A percentile compares a stretch with the other conserved stretches of the same genome.
These are phyloP conservation scores for Lepidocyrtinus sp. DNA, from an alignment of 2,888 invertebrate genomes.

Conservation along the genomic window DNA sequence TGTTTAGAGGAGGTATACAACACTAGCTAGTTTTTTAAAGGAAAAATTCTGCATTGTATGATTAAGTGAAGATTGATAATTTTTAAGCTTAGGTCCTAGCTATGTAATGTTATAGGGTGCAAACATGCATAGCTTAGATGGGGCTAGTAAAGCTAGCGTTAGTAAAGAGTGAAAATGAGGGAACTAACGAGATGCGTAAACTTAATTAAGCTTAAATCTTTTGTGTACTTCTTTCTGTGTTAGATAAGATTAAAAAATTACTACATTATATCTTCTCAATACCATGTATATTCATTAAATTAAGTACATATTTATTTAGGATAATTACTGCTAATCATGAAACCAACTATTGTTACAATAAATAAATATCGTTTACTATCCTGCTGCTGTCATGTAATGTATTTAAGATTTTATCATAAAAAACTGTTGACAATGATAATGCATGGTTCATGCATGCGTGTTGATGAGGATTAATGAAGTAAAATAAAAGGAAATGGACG, in stretches of 20 bases:
- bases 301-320: not conserved
- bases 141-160: too few species aligned
- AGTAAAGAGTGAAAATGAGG: not conserved
- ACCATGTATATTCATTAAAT: not conserved
- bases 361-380: not conserved
- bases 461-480: conserved; percentile 14
- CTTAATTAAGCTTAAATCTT: too few species aligned
- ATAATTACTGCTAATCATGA: not conserved
- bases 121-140: too few species aligned
- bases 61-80: not conserved
- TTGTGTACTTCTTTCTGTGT: not conserved
- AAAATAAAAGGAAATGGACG: not conserved
- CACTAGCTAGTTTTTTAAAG: not conserved
- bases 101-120: not conserved
- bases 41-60: not conserved
- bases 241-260: not conserved
- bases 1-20: not conserved
- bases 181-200: not conserved
- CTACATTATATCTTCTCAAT: not conserved
- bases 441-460: conserved; percentile 37
- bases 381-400: not conserved
- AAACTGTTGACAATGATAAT: not conserved
- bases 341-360: not conserved
- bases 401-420: not conserved
- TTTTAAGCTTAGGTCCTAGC: not conserved